Base-by-base conservation (phyloP, 2,888 invertebrate species). In the Brenthis ino region DNA sequence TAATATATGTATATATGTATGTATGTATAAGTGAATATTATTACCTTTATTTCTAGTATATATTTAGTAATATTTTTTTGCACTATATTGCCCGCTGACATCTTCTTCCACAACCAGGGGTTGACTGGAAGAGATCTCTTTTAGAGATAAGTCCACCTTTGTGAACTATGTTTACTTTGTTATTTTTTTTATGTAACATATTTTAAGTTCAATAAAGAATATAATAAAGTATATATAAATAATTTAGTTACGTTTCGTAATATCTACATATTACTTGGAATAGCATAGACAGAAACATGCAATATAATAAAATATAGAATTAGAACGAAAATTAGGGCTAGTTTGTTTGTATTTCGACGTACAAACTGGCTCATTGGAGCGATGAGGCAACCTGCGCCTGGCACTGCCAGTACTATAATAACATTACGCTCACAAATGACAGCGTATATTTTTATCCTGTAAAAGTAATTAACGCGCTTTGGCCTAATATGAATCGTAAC, bases 311-410 rank as follows among this genome's bases (percentile, higher is more conserved):
- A 50, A 58, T 50, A 43, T 58, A 57, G 50, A 56, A 50, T 37
- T 60, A 33, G 60, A 37, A 3, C 1, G 50, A 61, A 61, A 61
- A 67, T 61, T 61, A n/a, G 67, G 11, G 50, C 61, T 61, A 16
- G 61, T 67, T 67, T 67, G 67, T 61, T 67, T 67, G 54, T 66
- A 28, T 58, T 60, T 53, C 47, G 53, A 58, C 60, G 43, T 37
- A 56, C 33, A 61, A 67, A 61, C 61, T 67, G 33, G 50, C 50
- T 61, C 24, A 37, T 28, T 51, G 56, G 37, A 55, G 50, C 56
- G 50, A 56, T 67, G 67, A 43, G 56, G 67, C 37, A 67, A 67
- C 61, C 51, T 56, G 67, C 56, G 50, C 55, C 67, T 61, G 61
- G 37, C n/a, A 61, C 67, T 67, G 56, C 56, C 61, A 61, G 60